Conservation (phyloP, 35 echinoderm and acorn worm species). For the Holothuria glaberrima region DNA sequence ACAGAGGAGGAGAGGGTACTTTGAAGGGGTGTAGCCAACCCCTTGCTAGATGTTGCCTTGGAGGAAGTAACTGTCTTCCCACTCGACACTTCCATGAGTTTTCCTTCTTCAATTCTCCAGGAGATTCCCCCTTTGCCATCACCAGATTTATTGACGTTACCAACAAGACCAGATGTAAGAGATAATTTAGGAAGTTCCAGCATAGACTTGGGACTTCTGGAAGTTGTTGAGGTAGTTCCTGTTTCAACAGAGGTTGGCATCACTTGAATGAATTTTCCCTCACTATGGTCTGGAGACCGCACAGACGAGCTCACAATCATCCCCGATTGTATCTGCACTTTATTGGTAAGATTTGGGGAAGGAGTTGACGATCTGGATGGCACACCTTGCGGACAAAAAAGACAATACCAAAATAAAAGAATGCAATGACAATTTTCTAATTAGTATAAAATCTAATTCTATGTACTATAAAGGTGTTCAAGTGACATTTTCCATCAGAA, state of each 20-base stretch:
- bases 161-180: background rate
- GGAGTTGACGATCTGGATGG: slow-evolving; percentile 45
- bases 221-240: background rate
- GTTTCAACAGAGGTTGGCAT: slow-evolving; percentile 7
- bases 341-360: slow-evolving; percentile 48
- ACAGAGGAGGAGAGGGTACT: background rate
- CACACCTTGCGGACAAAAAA: background rate
- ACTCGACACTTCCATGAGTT: slow-evolving; percentile 28
- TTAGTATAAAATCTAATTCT: no score
- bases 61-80: slow-evolving; percentile 13
- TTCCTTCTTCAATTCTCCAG: slow-evolving; percentile 42
- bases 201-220: background rate
- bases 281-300: background rate
- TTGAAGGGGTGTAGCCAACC: background rate
- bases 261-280: slow-evolving; percentile 55
- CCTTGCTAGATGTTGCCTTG: background rate
- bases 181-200: slow-evolving; percentile 31
- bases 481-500: no score
- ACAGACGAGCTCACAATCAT: slow-evolving; percentile 32
- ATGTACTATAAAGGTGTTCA: no score
- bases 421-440: no score
- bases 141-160: background rate
- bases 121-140: slow-evolving; percentile 15
- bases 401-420: background rate
- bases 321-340: slow-evolving; percentile 55